phyloP scores from a whole-genome alignment of 2,113 vertebrate genomes.

The Dryoscopus gambensis region DNA sequence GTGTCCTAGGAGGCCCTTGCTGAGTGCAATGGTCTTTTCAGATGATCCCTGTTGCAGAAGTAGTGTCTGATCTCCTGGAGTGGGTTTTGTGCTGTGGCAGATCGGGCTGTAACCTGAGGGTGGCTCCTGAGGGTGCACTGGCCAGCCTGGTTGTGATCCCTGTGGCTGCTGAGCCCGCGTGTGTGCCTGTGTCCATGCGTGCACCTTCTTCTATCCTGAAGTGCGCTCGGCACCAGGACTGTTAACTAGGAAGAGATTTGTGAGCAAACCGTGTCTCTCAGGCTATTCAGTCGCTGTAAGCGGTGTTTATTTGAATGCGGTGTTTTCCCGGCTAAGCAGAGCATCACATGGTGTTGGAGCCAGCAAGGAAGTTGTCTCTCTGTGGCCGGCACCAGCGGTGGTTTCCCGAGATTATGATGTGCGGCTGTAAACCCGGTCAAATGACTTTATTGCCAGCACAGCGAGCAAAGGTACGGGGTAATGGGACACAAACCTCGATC shows the following conservation, averaged over 20 bases:
- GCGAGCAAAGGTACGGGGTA: neutral
- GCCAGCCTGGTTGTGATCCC: neutral
- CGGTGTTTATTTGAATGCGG: neutral
- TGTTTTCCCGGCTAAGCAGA: constrained; percentile 16
- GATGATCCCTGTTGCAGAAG: neutral
- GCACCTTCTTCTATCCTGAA: neutral
- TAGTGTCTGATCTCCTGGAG: neutral
- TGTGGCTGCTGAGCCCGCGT: neutral
- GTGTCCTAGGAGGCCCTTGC: neutral
- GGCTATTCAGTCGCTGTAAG: neutral
- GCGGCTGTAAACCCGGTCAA: neutral
- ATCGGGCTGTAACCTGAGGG: neutral
- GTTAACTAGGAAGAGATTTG: neutral
- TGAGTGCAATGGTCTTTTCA: neutral
- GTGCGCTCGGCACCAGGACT: neutral
- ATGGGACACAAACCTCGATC: neutral
- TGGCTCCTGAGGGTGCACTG: neutral
- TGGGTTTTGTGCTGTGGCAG: neutral
- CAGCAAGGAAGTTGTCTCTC: constrained; percentile 42
- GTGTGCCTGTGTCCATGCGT: neutral
- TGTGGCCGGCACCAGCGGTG: neutral
- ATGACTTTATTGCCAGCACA: neutral
- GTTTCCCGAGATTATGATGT: neutral
- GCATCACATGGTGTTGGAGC: constrained; percentile 29
- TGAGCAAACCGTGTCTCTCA: neutral